phyloP scores from a whole-genome alignment of 1,140 invertebrate genomes.

The Cotesia vestalis region DNA sequence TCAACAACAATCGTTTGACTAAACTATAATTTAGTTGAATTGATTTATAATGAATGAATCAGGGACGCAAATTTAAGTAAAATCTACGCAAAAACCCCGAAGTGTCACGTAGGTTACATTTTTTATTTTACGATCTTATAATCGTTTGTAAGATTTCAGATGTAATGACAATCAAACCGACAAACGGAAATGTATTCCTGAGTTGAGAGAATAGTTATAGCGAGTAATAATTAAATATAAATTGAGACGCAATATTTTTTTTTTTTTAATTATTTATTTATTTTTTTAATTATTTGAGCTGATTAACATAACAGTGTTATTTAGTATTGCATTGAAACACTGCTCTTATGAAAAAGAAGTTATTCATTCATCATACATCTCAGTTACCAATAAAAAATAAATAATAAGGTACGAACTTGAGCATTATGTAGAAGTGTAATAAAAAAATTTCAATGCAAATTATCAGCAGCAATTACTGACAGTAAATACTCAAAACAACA shows the following conservation, averaged over 20 bases:
- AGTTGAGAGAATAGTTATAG: constrained; percentile 23
- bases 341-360: constrained; percentile 6
- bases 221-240: background rate
- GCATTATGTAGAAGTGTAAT: constrained; percentile 8
- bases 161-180: constrained; percentile 1
- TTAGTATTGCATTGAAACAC: background rate
- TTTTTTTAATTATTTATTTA: background rate
- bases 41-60: constrained; percentile 15
- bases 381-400: constrained; percentile 35
- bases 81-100: constrained; percentile 1
- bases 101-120: background rate
- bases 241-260: constrained; percentile 8
- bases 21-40: constrained; percentile 24
- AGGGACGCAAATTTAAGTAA: constrained; percentile 14
- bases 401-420: constrained; percentile 34
- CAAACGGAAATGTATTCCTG: background rate
- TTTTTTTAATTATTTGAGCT: background rate
- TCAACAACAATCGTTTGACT: background rate
- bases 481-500: background rate
- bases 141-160: constrained; percentile 19
- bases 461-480: background rate
- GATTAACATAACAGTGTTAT: background rate
- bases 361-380: background rate
- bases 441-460: constrained; percentile 22
- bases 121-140: background rate